These are phyloP conservation scores for Ictalurus furcatus DNA, from an alignment of 2,113 vertebrate genomes.

Conservation along the genomic window DNA sequence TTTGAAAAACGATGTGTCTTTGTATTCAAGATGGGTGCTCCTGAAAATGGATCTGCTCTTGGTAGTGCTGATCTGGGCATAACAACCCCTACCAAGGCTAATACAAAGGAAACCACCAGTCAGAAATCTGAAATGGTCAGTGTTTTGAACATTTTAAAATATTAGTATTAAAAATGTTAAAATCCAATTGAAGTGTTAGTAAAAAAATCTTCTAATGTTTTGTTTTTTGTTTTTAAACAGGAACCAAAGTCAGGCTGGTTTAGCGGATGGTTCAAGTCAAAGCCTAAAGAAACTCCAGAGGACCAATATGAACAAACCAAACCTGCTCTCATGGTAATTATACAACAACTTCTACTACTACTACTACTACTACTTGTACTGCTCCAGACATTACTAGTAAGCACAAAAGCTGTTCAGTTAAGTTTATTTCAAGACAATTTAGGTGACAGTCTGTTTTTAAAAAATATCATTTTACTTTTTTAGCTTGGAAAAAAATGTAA, in stretches of 20 bases:
- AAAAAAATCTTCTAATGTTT: neutral
- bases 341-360: neutral
- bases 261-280: constrained; percentile 82
- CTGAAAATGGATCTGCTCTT: neutral
- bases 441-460: neutral
- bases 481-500: neutral
- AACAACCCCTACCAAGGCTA: neutral
- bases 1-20: neutral
- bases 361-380: neutral
- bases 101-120: constrained; percentile 10
- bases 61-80: neutral
- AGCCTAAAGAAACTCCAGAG: constrained; percentile 60
- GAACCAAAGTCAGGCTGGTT: constrained; percentile 83
- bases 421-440: neutral
- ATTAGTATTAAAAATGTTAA: neutral
- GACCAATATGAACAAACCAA: constrained; percentile 31
- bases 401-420: neutral
- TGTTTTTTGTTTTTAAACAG: constrained; percentile 57
- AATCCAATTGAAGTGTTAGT: neutral
- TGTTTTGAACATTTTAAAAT: neutral
- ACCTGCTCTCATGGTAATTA: constrained; percentile 51
- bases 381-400: neutral
- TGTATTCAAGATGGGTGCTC: constrained; percentile 12
- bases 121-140: constrained; percentile 56
- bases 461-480: neutral